These are phyloP conservation scores for Leuciscus idus DNA, from an alignment of 2,113 vertebrate genomes.

Conservation along the genomic window DNA sequence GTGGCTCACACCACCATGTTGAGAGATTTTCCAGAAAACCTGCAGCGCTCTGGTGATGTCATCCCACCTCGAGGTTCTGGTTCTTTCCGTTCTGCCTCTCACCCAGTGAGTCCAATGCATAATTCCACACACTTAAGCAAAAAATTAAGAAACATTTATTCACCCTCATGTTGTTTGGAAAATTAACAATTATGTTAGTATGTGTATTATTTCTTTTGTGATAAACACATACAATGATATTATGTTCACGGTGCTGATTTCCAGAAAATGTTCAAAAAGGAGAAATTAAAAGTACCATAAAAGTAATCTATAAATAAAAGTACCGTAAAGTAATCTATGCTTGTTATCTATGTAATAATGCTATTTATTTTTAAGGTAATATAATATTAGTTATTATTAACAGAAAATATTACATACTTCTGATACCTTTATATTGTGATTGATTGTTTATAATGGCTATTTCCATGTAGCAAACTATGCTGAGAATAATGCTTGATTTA, in stretches of 20 bases:
- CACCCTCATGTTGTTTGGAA: too few relatives aligned
- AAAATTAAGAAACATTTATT: too few relatives aligned
- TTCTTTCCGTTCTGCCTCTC: conserved; percentile 49
- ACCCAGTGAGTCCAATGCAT: conserved; percentile 46
- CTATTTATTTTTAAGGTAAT: neutral
- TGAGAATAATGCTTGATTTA: neutral
- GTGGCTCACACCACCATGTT: conserved; percentile 93
- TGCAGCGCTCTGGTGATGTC: conserved; percentile 76
- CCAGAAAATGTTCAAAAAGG: neutral
- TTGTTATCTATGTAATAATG: too few relatives aligned
- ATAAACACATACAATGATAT: neutral
- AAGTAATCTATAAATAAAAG: neutral
- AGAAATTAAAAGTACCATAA: neutral
- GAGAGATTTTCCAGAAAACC: conserved; percentile 80
- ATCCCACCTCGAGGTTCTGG: conserved; percentile 69
- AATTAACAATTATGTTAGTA: neutral
- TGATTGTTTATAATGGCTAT: neutral
- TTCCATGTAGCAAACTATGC: neutral
- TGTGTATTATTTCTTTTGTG: neutral
- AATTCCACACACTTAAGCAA: neutral
- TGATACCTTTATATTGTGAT: neutral
- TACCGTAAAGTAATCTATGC: neutral
- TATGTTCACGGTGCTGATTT: neutral
- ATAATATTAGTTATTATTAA: neutral
- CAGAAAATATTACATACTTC: neutral